Conservation (phyloP, 1,140 invertebrate genomes). For the Lepeophtheirus salmonis region DNA sequence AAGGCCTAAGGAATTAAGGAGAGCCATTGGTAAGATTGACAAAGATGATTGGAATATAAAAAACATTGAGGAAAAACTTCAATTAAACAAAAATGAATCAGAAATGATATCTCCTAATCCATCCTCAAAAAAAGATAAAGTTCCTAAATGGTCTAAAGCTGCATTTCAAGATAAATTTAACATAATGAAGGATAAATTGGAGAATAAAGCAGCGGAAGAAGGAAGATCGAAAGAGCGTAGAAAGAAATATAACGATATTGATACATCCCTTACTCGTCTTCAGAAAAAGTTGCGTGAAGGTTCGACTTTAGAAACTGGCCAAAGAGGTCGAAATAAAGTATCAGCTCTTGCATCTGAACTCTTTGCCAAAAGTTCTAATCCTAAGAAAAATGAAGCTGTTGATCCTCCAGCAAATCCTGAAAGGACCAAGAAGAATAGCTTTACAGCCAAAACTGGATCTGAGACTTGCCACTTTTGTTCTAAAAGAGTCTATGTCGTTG, state of each 20-base stretch:
- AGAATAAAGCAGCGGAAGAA: conserved; percentile 13
- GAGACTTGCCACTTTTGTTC: conserved; percentile 11
- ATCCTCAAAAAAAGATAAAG: conserved; percentile 42
- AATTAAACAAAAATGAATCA: conserved; percentile 49
- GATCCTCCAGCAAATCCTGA: conserved; percentile 21
- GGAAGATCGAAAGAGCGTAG: conserved; percentile 22
- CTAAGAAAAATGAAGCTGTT: conserved; percentile 8
- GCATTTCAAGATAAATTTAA: conserved; percentile 36
- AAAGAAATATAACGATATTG: conserved; percentile 49
- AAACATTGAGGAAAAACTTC: conserved; percentile 71
- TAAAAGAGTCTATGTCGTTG: conserved; percentile 58
- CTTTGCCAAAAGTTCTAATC: conserved; percentile 36
- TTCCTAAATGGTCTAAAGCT: conserved; percentile 73
- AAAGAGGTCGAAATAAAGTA: conserved; percentile 59
- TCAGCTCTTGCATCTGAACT: conserved; percentile 63
- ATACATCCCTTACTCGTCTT: conserved; percentile 53
- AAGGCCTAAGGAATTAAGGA: conserved; percentile 62
- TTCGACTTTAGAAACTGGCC: conserved; percentile 40
- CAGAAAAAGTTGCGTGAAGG: conserved; percentile 62
- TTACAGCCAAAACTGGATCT: conserved; percentile 17
- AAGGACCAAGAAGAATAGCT: conserved; percentile 28
- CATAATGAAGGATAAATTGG: conserved; percentile 15
- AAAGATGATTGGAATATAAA: conserved; percentile 79
- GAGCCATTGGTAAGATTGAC: conserved; percentile 57
- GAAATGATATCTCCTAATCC: conserved; percentile 23